phyloP scores from a whole-genome alignment of 1,140 invertebrate species.

The Bactericera cockerelli region DNA sequence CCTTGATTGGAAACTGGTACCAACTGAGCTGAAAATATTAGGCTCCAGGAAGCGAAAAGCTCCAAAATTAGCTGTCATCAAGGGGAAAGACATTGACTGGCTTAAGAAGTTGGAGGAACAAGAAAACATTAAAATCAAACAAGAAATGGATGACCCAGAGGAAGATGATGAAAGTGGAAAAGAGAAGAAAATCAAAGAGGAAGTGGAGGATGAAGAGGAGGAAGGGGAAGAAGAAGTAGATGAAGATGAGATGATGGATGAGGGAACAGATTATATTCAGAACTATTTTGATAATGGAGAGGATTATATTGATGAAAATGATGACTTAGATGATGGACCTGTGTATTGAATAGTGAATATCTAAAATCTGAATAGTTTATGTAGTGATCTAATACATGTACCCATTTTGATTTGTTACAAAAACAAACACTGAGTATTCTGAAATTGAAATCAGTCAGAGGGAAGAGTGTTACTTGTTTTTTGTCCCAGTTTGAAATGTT shows the following conservation, averaged over 20 bases:
- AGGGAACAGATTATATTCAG: slow-evolving; percentile 59
- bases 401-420: no score
- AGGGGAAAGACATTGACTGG: slow-evolving; percentile 33
- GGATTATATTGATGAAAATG: slow-evolving; percentile 21
- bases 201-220: background rate
- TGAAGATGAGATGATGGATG: slow-evolving; percentile 50
- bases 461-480: no score
- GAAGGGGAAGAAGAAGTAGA: slow-evolving; percentile 21
- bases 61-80: slow-evolving; percentile 15
- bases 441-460: no score
- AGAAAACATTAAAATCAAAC: slow-evolving; percentile 24
- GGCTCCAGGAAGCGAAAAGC: background rate
- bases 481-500: no score
- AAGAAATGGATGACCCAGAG: slow-evolving; percentile 19
- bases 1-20: background rate
- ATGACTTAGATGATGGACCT: slow-evolving; percentile 21
- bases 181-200: slow-evolving; percentile 22
- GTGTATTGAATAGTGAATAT: slow-evolving; percentile 16
- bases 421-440: no score
- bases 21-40: background rate
- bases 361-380: no score
- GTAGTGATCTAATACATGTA: no score
- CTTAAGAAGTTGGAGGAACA: slow-evolving; percentile 35
- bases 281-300: slow-evolving; percentile 36
- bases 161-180: slow-evolving; percentile 8